A percentile compares a stretch with the other conserved stretches of the same genome.
Conservation (phyloP, 2,888 invertebrate species). For the Rambutsinella grinnellia region DNA sequence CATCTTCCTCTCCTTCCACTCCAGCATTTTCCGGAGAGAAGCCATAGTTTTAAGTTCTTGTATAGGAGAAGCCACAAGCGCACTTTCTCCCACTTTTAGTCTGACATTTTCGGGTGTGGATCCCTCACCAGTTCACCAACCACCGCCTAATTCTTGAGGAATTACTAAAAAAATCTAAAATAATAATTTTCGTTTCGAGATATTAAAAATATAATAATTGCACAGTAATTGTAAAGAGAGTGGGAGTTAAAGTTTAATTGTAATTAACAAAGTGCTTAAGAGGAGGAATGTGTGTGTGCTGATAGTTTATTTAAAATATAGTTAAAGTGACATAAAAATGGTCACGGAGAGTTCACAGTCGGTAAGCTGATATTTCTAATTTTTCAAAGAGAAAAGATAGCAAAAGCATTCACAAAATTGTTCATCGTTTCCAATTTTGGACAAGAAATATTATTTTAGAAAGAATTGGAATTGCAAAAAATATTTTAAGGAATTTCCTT, state of each 20-base stretch:
- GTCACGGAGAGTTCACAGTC: constrained; percentile 66
- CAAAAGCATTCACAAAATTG: too few species aligned
- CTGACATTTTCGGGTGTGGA: constrained; percentile 67
- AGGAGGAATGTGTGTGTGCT: too few species aligned
- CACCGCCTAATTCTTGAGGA: constrained; percentile 44
- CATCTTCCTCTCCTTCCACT: constrained; percentile 34
- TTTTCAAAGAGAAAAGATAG: too few species aligned
- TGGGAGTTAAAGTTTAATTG: constrained; percentile 4
- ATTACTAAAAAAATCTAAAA: not conserved
- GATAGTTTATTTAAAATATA: too few species aligned
- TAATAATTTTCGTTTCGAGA: too few species aligned
- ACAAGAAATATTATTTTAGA: too few species aligned
- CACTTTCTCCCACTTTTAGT: constrained; percentile 59
- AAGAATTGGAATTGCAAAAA: too few species aligned
- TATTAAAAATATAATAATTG: too few species aligned
- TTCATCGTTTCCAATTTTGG: too few species aligned
- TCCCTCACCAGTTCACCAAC: constrained; percentile 26
- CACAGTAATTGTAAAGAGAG: constrained; percentile 10
- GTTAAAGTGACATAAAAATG: constrained; percentile 59
- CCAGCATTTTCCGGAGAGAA: constrained; percentile 15
- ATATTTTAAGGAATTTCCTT: too few species aligned
- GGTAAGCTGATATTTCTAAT: too few species aligned
- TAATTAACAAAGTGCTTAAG: constrained; percentile 15
- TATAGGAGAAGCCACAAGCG: constrained; percentile 47
- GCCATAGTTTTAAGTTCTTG: not conserved